phyloP scores from a whole-genome alignment of 1,140 invertebrate species.

The Cecropterus lyciades region DNA sequence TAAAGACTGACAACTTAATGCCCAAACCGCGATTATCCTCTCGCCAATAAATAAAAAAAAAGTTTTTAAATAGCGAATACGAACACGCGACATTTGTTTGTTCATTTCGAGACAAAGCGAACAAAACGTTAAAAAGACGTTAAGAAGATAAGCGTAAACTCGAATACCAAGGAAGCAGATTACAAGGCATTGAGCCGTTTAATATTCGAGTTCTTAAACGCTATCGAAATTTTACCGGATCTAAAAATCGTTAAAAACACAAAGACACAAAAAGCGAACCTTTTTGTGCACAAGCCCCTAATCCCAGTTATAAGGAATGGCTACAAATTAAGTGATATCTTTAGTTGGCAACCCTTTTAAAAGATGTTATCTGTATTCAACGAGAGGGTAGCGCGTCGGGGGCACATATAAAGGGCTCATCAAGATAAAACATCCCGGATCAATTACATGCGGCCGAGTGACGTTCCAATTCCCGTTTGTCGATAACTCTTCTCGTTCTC shows the following conservation, averaged over 20 bases:
- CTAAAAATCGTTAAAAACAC: constrained; percentile 61
- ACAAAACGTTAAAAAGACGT: constrained; percentile 66
- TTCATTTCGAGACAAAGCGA: constrained; percentile 69
- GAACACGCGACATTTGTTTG: constrained; percentile 71
- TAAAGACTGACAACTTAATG: constrained; percentile 68
- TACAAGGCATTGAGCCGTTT: constrained; percentile 61
- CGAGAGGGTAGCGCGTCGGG: constrained; percentile 77
- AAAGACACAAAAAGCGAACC: constrained; percentile 59
- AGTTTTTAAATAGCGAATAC: constrained; percentile 65
- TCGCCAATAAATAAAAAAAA: constrained; percentile 61
- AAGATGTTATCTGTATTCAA: constrained; percentile 77
- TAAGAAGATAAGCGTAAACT: constrained; percentile 71
- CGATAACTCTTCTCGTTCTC: constrained; percentile 64
- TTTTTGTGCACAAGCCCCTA: constrained; percentile 64
- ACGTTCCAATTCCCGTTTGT: constrained; percentile 75
- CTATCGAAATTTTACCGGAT: constrained; percentile 56
- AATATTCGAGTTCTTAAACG: constrained; percentile 58
- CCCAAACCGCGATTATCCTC: constrained; percentile 64
- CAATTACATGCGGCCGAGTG: constrained; percentile 79
- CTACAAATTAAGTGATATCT: constrained; percentile 84
- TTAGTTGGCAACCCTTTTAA: constrained; percentile 82
- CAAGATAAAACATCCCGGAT: constrained; percentile 82
- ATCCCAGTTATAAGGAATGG: constrained; percentile 77
- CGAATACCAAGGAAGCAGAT: constrained; percentile 65
- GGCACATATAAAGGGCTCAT: constrained; percentile 80